Evolutionary conservation across 2,888 invertebrate genomes (phyloP).

Genomic region (Odontocolon sp.): DNA sequence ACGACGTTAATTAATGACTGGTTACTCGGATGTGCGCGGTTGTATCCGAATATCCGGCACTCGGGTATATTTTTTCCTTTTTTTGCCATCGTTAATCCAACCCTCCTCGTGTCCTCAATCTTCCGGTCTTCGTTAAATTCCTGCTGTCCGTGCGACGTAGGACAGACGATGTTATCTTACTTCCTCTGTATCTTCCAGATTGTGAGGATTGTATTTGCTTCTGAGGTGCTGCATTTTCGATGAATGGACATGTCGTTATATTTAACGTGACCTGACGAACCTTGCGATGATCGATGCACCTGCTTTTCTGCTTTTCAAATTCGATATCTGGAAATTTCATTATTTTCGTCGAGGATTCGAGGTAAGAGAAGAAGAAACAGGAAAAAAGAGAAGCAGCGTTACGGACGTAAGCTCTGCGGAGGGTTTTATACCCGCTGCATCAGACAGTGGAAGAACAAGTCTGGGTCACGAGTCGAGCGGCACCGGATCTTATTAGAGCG

Average conservation of each 20-base stretch:
- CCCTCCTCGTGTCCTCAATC: neutral
- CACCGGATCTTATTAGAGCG: constrained; percentile 52
- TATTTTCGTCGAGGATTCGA: constrained; percentile 30
- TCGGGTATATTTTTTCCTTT: constrained; percentile 1
- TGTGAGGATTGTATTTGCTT: too few species aligned
- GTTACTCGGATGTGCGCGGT: constrained; percentile 10
- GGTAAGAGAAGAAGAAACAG: neutral
- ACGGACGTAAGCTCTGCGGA: neutral
- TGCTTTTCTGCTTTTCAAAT: constrained; percentile 12
- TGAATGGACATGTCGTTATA: neutral
- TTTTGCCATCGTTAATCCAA: neutral
- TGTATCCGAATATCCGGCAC: neutral
- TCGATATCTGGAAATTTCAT: constrained; percentile 44
- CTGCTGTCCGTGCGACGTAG: neutral
- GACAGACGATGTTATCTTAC: constrained; percentile 23
- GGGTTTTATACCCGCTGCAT: constrained; percentile 2
- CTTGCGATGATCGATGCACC: constrained; percentile 32
- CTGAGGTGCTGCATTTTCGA: too few species aligned
- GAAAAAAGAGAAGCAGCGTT: constrained; percentile 6
- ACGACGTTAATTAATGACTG: constrained; percentile 44
- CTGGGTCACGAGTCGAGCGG: constrained; percentile 14
- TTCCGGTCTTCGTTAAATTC: constrained; percentile 1
- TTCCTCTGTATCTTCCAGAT: too few species aligned
- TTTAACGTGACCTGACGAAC: neutral
- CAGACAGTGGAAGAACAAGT: neutral